A percentile compares a stretch with the other conserved stretches of the same genome.
phyloP scores from a whole-genome alignment of 1,140 invertebrate species.

The Drosophila kohkoa region DNA sequence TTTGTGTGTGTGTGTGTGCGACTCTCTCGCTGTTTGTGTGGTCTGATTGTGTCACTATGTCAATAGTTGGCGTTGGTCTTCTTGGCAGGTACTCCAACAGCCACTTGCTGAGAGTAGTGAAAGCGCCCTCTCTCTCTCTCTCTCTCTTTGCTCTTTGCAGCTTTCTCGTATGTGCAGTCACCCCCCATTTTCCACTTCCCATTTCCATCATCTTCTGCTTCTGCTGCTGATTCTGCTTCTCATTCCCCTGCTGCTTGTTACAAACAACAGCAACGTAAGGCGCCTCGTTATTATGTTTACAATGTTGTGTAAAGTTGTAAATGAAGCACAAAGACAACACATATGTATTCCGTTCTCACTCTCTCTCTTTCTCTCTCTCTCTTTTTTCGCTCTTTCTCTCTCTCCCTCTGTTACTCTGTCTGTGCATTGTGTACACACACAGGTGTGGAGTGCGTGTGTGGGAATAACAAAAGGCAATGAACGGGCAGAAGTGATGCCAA shows the following conservation, averaged over 20 bases:
- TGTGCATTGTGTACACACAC: slow-evolving; percentile 41
- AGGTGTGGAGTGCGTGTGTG: slow-evolving; percentile 49
- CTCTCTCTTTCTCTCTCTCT: background rate
- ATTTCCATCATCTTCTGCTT: no score
- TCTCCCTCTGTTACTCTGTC: no score
- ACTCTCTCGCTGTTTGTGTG: slow-evolving; percentile 47
- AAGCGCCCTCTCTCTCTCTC: slow-evolving; percentile 4
- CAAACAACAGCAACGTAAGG: slow-evolving; percentile 25
- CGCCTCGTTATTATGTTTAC: slow-evolving; percentile 65
- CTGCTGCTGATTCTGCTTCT: background rate
- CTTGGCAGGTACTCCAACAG: slow-evolving; percentile 58
- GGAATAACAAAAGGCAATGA: slow-evolving; percentile 60
- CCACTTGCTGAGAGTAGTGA: slow-evolving; percentile 49
- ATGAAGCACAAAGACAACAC: slow-evolving; percentile 64
- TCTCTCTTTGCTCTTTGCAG: slow-evolving; percentile 30
- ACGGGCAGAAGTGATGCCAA: slow-evolving; percentile 40
- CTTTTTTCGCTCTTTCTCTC: background rate
- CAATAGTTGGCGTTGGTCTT: slow-evolving; percentile 66
- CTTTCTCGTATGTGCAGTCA: slow-evolving; percentile 18
- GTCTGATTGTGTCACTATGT: slow-evolving; percentile 68
- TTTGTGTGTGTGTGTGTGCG: slow-evolving; percentile 15
- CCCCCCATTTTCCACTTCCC: background rate
- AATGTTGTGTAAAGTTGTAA: slow-evolving; percentile 67
- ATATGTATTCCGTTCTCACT: slow-evolving; percentile 19
- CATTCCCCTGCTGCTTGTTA: slow-evolving; percentile 12